phyloP scores from a whole-genome alignment of 2,113 vertebrate genomes.

The Marmota monax region DNA sequence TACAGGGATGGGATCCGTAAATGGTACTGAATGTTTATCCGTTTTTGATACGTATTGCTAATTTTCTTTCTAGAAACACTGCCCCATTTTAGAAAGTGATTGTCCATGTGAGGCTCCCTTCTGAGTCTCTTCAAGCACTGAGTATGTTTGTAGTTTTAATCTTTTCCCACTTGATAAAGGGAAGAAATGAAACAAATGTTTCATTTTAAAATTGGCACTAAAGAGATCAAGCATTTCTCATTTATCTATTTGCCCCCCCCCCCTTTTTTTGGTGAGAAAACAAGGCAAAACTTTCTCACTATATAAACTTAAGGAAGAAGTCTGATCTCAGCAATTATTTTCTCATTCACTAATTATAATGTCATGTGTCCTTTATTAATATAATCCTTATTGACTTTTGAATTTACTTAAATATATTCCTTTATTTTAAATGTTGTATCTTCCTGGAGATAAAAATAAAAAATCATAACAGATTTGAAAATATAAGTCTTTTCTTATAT shows the following conservation, averaged over 20 bases:
- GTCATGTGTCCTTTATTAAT: background rate
- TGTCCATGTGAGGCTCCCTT: too few species aligned
- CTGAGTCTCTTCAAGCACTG: background rate
- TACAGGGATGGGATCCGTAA: background rate
- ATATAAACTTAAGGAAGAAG: background rate
- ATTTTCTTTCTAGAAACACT: background rate
- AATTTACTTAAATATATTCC: background rate
- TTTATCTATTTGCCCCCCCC: background rate
- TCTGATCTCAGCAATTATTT: background rate
- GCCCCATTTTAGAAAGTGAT: background rate
- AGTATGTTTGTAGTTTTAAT: background rate
- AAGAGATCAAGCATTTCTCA: background rate
- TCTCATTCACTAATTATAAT: background rate
- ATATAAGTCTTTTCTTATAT: background rate
- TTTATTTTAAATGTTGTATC: background rate
- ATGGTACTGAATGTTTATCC: fast-evolving
- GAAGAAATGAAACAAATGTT: too few species aligned
- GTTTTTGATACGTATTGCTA: background rate
- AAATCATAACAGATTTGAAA: background rate
- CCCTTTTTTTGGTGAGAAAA: background rate
- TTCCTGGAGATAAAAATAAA: background rate
- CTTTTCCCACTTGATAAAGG: background rate
- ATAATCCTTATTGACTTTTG: background rate
- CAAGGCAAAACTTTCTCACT: background rate
- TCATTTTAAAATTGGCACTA: background rate